Conservation (phyloP, 2,888 invertebrate species). For the Ypsolopha scabrella region DNA sequence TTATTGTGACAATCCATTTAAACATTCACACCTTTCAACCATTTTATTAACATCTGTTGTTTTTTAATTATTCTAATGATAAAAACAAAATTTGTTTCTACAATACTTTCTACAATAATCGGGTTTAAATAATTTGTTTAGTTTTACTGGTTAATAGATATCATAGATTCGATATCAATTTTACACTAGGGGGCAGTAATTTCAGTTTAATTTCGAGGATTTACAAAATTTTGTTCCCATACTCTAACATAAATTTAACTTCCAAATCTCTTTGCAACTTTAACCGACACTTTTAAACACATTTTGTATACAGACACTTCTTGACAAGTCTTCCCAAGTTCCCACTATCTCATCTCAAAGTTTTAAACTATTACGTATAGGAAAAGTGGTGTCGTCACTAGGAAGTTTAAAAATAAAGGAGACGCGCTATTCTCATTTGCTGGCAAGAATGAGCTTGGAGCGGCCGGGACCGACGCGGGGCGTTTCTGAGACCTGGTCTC, state of each 20-base stretch:
- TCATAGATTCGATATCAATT: too few relatives aligned
- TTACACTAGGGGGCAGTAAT: not conserved
- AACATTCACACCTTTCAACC: too few relatives aligned
- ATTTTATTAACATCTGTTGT: too few relatives aligned
- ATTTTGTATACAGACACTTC: not conserved
- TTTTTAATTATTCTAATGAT: too few relatives aligned
- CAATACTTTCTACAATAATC: too few relatives aligned
- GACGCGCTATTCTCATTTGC: slow-evolving; percentile 38
- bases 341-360: not conserved
- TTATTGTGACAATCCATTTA: too few relatives aligned
- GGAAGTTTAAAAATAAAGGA: slow-evolving; percentile 12
- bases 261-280: not conserved
- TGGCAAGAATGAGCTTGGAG: slow-evolving; percentile 52
- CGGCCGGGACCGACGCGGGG: slow-evolving; percentile 48
- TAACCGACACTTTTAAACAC: not conserved
- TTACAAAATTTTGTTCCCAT: slow-evolving; percentile 4
- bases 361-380: slow-evolving; percentile 6
- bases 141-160: too few relatives aligned
- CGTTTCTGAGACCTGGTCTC: slow-evolving; percentile 30
- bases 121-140: too few relatives aligned
- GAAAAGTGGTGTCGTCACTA: slow-evolving; percentile 14
- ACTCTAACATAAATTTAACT: not conserved
- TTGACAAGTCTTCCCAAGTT: not conserved
- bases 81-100: too few relatives aligned
- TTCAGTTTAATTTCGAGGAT: not conserved